These are phyloP conservation scores for Strigamia maritima DNA, from an alignment of 2,888 invertebrate species.

Conservation along the genomic window DNA sequence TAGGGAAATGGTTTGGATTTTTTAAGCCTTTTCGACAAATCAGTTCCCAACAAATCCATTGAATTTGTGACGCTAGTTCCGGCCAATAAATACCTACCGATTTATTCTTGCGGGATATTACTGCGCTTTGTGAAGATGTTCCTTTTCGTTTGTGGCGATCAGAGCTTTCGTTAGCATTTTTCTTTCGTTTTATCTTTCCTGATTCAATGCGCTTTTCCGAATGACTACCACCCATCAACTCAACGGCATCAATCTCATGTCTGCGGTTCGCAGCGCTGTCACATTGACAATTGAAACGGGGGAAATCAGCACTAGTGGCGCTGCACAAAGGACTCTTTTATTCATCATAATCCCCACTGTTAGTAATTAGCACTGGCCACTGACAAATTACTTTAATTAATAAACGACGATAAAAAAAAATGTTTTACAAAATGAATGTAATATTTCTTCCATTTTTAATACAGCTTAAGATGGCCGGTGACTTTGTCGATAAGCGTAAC, in stretches of 20 bases:
- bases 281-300: neutral
- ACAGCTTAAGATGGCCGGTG: conserved; percentile 81
- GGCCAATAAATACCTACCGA: conserved; percentile 3
- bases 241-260: neutral
- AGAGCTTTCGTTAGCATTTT: neutral
- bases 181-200: neutral
- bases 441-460: conserved; percentile 56
- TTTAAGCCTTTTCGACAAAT: conserved; percentile 4
- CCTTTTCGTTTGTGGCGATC: neutral
- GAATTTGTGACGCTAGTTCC: neutral
- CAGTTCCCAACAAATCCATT: neutral
- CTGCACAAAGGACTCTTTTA: neutral
- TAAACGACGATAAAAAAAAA: neutral
- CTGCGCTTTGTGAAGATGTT: neutral
- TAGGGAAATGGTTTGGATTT: neutral
- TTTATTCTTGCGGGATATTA: neutral
- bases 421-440: neutral
- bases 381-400: neutral
- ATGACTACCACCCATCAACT: neutral
- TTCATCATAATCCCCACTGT: no score
- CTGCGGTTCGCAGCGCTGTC: neutral
- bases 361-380: no score
- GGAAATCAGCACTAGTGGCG: neutral
- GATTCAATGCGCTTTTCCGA: neutral
- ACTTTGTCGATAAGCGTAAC: conserved; percentile 71